Evolutionary conservation across 2,888 invertebrate species (phyloP).

Genomic region (Gortyna flavago): DNA sequence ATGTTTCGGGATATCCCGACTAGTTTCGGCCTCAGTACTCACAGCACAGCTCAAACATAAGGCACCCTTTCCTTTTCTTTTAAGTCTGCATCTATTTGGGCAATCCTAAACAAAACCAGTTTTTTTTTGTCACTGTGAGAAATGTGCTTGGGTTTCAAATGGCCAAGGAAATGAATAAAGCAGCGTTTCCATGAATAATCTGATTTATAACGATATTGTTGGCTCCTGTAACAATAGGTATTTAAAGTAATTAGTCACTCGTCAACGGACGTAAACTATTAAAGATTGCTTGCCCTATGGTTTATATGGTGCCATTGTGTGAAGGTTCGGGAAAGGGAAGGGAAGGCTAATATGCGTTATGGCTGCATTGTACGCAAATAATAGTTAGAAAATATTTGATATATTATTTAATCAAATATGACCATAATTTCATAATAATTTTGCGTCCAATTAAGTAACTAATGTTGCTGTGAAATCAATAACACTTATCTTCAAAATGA

Average conservation of each 20-base stretch:
- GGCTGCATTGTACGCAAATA: slow-evolving; percentile 15
- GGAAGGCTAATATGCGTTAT: slow-evolving; percentile 1
- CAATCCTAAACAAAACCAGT: background rate
- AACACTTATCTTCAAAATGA: background rate
- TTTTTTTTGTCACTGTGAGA: background rate
- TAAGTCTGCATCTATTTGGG: background rate
- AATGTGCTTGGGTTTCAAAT: slow-evolving; percentile 2
- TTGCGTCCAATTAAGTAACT: background rate
- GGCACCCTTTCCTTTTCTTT: background rate
- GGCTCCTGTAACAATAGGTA: slow-evolving; percentile 42
- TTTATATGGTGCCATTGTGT: slow-evolving; percentile 42
- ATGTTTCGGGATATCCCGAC: background rate
- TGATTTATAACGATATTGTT: slow-evolving; percentile 43
- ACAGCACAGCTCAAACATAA: background rate
- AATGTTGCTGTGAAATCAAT: background rate
- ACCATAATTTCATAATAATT: background rate
- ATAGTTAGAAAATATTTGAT: background rate
- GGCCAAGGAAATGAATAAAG: slow-evolving; percentile 27
- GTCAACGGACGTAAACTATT: slow-evolving; percentile 37
- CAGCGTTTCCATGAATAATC: slow-evolving; percentile 38
- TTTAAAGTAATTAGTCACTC: slow-evolving; percentile 56
- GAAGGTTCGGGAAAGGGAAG: too few species aligned
- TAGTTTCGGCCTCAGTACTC: background rate
- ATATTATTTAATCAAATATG: slow-evolving; percentile 5
- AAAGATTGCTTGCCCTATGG: slow-evolving; percentile 40